Conservation (phyloP, 2,888 invertebrate species). For the Diarsia brunnea region DNA sequence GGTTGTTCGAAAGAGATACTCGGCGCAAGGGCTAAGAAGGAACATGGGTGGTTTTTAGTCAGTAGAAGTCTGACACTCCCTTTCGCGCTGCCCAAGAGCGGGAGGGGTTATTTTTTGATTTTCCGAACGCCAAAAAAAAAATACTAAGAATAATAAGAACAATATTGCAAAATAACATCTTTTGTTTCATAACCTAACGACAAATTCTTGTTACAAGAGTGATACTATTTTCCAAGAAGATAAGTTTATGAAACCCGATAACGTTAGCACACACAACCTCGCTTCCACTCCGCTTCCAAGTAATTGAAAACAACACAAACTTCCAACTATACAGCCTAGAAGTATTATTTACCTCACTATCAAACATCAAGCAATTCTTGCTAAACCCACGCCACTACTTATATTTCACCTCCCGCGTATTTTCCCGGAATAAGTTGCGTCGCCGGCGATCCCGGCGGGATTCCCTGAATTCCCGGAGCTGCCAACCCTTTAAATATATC, state of each 20-base stretch:
- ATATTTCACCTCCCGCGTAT: slow-evolving; percentile 54
- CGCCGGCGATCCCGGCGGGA: slow-evolving; percentile 63
- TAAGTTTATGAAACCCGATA: slow-evolving; percentile 13
- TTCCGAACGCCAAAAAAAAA: too few species aligned
- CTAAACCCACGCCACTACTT: slow-evolving; percentile 52
- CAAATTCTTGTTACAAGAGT: not conserved
- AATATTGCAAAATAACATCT: not conserved
- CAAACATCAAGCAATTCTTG: slow-evolving; percentile 52
- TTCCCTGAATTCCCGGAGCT: slow-evolving; percentile 68
- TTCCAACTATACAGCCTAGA: not conserved
- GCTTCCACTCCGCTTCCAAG: not conserved
- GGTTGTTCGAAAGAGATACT: too few species aligned
- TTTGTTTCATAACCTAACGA: not conserved
- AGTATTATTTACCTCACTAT: slow-evolving; percentile 47
- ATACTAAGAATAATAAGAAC: too few species aligned
- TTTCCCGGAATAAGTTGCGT: slow-evolving; percentile 63
- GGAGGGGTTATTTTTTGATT: too few species aligned
- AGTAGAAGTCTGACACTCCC: too few species aligned
- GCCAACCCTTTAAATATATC: slow-evolving; percentile 72
- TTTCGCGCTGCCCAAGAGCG: too few species aligned
- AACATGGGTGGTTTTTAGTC: too few species aligned
- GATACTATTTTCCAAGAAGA: not conserved
- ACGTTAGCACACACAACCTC: not conserved
- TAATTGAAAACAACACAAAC: slow-evolving; percentile 20
- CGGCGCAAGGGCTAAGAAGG: too few species aligned